Evolutionary conservation across 2,797 vertebrate species (phyloP).

Genomic region (Malurus splendens): DNA sequence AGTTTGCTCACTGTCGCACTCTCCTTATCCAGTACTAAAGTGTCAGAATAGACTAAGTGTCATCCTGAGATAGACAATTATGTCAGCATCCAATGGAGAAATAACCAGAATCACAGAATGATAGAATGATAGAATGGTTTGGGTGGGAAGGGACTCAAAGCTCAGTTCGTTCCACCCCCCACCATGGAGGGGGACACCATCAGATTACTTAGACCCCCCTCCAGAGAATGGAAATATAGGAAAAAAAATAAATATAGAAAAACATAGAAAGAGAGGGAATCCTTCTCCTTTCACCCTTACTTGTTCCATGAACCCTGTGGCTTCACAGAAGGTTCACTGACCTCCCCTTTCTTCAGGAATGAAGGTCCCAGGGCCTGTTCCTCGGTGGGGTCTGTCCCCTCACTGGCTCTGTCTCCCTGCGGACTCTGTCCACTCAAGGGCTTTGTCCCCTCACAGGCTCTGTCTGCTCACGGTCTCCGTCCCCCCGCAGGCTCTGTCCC

Average conservation of each 20-base stretch:
- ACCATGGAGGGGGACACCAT: no score
- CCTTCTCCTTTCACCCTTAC: not conserved
- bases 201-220: not conserved
- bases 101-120: not conserved
- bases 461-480: not conserved
- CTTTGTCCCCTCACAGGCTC: rapidly evolving
- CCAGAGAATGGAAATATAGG: not conserved
- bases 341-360: not conserved
- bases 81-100: not conserved
- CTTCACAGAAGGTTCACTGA: not conserved
- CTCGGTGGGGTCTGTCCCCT: no score
- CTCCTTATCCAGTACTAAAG: not conserved
- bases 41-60: not conserved
- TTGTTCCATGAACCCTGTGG: not conserved
- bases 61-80: not conserved
- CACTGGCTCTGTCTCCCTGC: no score
- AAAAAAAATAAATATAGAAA: not conserved
- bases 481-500: not conserved
- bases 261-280: not conserved
- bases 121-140: not conserved
- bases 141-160: not conserved
- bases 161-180: not conserved
- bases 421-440: rapidly evolving
- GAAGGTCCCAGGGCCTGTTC: not conserved
- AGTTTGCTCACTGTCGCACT: not conserved